Evolutionary conservation across 2,888 invertebrate genomes (phyloP).

Genomic region (Drosophila ochracea): DNA sequence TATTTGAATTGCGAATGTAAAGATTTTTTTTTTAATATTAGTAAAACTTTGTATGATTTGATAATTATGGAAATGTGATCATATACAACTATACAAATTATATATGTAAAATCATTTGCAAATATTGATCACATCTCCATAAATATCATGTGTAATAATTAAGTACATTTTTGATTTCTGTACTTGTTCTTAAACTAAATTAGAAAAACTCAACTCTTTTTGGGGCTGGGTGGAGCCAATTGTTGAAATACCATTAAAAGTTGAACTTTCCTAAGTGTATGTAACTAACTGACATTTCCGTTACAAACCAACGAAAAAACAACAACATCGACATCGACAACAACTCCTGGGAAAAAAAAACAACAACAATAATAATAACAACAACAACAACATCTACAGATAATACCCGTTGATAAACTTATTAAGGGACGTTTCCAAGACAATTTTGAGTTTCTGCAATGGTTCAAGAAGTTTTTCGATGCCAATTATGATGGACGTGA

Average conservation of each 20-base stretch:
- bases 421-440: conserved; percentile 99
- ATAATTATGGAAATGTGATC: neutral
- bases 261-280: conserved; percentile 40
- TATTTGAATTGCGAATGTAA: neutral
- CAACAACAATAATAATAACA: conserved; percentile 64
- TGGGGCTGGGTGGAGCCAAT: neutral
- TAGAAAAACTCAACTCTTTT: neutral
- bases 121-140: neutral
- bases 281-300: conserved; percentile 74
- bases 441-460: conserved; percentile 99
- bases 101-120: neutral
- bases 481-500: conserved; percentile 99
- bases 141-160: neutral
- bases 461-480: conserved; percentile 99
- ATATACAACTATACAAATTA: neutral
- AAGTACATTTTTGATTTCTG: neutral
- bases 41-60: neutral
- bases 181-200: neutral
- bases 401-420: conserved; percentile 99
- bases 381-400: conserved; percentile 87
- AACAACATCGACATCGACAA: conserved; percentile 16
- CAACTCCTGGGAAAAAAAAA: conserved; percentile 74
- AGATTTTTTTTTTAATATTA: neutral
- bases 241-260: conserved; percentile 10
- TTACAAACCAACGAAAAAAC: conserved; percentile 76